phyloP scores from a whole-genome alignment of 2,888 invertebrate genomes.

The Leucophenga maculata region DNA sequence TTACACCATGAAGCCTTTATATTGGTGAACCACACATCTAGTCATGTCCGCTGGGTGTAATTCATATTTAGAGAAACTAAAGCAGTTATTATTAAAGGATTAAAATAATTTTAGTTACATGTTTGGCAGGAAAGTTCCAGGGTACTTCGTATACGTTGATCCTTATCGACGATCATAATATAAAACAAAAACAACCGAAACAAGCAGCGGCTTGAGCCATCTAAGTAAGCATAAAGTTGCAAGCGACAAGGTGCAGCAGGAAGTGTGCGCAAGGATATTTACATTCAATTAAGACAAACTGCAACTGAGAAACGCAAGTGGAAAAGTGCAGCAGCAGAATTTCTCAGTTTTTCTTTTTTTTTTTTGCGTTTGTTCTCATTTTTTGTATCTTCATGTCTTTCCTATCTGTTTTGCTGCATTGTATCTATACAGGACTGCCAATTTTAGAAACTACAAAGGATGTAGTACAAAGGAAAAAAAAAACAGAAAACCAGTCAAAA shows the following conservation, averaged over 20 bases:
- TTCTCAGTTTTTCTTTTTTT: not conserved
- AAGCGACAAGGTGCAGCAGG: too few species aligned
- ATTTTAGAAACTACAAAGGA: not conserved
- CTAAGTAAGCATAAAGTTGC: not conserved
- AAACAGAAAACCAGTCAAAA: not conserved
- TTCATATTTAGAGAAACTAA: too few species aligned
- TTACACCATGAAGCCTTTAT: too few species aligned
- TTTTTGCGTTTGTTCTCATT: not conserved
- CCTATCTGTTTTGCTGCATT: not conserved
- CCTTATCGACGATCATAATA: too few species aligned
- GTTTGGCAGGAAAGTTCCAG: too few species aligned
- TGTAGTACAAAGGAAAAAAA: not conserved
- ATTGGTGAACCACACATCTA: too few species aligned
- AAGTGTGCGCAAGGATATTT: not conserved
- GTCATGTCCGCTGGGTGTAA: too few species aligned
- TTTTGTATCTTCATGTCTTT: not conserved
- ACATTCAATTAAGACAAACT: constrained; percentile 12
- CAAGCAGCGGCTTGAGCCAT: too few species aligned
- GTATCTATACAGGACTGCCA: not conserved
- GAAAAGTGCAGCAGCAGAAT: not conserved
- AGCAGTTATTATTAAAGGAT: too few species aligned
- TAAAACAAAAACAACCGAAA: too few species aligned
- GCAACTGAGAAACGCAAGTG: not conserved
- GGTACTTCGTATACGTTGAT: too few species aligned
- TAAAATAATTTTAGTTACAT: too few species aligned